Base-by-base conservation (phyloP, 2,888 invertebrate species). In the Andrena trimmerana region DNA sequence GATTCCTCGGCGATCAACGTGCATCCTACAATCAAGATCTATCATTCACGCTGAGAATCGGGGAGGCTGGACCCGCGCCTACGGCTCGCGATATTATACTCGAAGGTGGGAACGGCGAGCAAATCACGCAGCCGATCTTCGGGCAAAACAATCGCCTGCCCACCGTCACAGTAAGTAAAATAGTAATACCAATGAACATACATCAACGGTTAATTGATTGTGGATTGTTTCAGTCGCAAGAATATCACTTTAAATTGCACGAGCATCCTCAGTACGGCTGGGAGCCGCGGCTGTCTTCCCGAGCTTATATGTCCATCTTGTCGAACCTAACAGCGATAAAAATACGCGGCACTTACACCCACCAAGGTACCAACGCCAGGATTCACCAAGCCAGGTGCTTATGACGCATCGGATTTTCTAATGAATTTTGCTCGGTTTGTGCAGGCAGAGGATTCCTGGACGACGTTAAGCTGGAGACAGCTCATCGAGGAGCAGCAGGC, bases 11-110 rank as follows among this genome's bases (percentile, higher is more conserved):
- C 0, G 98, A 99, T 92, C 98, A 98, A 93, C 95, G 98, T 72
- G 97, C 97, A 68, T 98, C 99, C 0, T 99, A 99, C 95, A 99
- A 99, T 94, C 98, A 99, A 90, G 96, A 98, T 86, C 94, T 99
- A 65, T 96, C 97, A 80, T 99, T 99, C 94, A 97, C 96, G n/a
- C 94, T 99, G 65, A 96, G 97, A 68, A 96, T 98, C 33, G 97
- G 97, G 0, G 98, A 98, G 92, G 96, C 96, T 63, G 96, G 97
- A 4, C 97, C 98, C 0, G 96, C 97, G 66, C 97, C 98, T 0
- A 97, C 97, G 0, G 96, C 97, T 0, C 96, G 97, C 59, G 99
- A 99, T 93, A 95, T 99, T 57, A 96, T 99, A 65, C 94, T 99
- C 1, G 98, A 99, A 94, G 98, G 99, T 16, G 96, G 97, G 2